Evolutionary conservation across 2,797 vertebrate genomes (phyloP).

Genomic region (Amblyopsis hoosieri): DNA sequence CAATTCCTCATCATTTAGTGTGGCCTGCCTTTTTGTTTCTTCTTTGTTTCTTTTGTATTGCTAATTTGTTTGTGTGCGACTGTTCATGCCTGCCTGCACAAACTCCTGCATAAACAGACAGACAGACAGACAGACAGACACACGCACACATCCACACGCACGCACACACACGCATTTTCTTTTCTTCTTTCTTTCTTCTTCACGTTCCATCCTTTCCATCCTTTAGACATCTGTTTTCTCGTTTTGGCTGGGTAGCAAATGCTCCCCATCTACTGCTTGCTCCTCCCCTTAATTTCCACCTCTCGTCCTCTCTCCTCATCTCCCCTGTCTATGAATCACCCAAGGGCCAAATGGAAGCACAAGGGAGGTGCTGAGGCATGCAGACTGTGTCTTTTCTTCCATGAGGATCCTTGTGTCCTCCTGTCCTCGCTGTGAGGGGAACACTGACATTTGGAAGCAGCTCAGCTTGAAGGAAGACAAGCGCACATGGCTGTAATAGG

Average conservation of each 20-base stretch:
- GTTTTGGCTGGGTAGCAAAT: not conserved
- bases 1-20: not conserved
- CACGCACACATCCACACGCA: not conserved
- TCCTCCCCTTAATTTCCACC: not conserved
- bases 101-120: not conserved
- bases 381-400: too few species aligned
- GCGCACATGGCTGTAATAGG: too few species aligned
- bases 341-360: not conserved
- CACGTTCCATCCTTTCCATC: not conserved
- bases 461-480: too few species aligned
- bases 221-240: not conserved
- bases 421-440: too few species aligned
- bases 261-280: not conserved
- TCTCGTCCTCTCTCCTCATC: not conserved
- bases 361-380: too few species aligned
- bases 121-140: not conserved
- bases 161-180: not conserved
- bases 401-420: too few species aligned
- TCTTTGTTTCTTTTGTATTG: not conserved
- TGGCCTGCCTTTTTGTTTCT: not conserved
- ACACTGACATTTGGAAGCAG: too few species aligned
- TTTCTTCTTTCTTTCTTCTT: not conserved
- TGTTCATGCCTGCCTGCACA: too few species aligned
- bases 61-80: too few species aligned
- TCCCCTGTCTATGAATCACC: not conserved